Conservation (phyloP, 2,113 vertebrate species). For the Notothenia rossii region DNA sequence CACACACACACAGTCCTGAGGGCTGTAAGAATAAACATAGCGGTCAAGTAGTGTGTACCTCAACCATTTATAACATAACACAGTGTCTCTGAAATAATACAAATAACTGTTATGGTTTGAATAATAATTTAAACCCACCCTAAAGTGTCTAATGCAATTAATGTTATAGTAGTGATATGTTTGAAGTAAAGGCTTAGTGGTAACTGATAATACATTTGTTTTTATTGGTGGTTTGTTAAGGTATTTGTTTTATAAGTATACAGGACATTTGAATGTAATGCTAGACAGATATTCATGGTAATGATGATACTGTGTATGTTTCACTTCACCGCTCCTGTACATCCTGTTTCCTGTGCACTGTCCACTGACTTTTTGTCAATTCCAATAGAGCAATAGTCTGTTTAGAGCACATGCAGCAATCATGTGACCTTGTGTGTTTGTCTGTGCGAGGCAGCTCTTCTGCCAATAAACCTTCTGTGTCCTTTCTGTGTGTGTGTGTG, state of each 20-base stretch:
- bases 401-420: constrained; percentile 53
- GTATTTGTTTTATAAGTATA: neutral
- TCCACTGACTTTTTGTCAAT: constrained; percentile 37
- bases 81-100: neutral
- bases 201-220: neutral
- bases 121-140: too few species aligned
- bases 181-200: neutral
- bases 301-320: neutral
- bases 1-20: neutral
- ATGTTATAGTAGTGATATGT: too few species aligned
- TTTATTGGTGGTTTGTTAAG: neutral
- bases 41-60: neutral
- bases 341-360: neutral
- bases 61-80: neutral
- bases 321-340: neutral
- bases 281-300: neutral
- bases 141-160: neutral
- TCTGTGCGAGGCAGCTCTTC: constrained; percentile 8
- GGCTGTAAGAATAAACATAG: neutral
- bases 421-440: constrained; percentile 62
- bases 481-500: constrained; percentile 15
- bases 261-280: neutral
- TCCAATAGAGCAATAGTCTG: constrained; percentile 10
- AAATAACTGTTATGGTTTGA: neutral
- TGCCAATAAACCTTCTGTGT: constrained; percentile 42